These are phyloP conservation scores for Hemiprocne comata DNA, from an alignment of 2,113 vertebrate species.

Conservation along the genomic window DNA sequence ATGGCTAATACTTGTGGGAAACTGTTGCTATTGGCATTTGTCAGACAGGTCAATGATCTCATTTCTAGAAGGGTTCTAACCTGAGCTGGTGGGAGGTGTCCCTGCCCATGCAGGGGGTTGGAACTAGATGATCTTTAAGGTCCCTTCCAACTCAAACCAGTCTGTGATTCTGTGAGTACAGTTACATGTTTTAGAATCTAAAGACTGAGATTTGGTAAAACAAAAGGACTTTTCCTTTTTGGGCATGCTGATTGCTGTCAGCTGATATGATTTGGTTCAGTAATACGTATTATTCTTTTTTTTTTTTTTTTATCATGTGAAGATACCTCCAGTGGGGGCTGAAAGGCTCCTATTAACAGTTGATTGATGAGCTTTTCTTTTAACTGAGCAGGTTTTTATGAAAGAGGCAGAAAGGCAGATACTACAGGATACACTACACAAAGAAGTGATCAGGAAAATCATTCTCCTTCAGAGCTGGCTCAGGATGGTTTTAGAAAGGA, in stretches of 20 bases:
- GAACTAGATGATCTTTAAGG: no score
- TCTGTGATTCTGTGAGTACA: background rate
- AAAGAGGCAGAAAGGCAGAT: conserved; percentile 91
- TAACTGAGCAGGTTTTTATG: conserved; percentile 87
- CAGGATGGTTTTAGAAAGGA: conserved; percentile 84
- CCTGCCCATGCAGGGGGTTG: no score
- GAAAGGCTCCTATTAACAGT: background rate
- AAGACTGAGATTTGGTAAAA: background rate
- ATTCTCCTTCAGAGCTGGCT: conserved; percentile 92
- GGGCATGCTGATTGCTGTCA: background rate
- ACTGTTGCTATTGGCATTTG: background rate
- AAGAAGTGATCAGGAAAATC: conserved; percentile 93
- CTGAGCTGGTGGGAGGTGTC: no score
- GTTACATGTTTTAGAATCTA: background rate
- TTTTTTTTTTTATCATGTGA: background rate
- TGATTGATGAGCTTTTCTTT: background rate
- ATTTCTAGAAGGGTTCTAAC: background rate
- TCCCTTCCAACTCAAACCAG: no score
- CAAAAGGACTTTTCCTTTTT: background rate
- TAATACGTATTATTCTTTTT: background rate
- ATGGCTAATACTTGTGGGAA: background rate
- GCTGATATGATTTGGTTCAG: background rate
- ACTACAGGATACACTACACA: conserved; percentile 90
- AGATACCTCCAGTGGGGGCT: background rate
- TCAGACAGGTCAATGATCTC: background rate